phyloP scores from a whole-genome alignment of 2,888 invertebrate species.

The Synanthedon vespiformis region DNA sequence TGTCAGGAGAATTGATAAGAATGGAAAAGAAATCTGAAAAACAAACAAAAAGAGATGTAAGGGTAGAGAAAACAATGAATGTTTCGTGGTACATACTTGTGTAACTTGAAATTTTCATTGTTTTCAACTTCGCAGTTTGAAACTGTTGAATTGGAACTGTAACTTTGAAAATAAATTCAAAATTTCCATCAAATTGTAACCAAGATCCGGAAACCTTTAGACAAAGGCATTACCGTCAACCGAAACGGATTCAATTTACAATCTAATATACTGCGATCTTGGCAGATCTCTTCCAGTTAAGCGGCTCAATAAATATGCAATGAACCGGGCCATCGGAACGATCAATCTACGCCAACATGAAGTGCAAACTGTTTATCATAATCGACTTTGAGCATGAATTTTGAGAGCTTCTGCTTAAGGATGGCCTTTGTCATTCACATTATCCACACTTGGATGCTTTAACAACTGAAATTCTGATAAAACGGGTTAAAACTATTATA shows the following conservation, averaged over 20 bases:
- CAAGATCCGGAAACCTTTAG: background rate
- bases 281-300: slow-evolving; percentile 25
- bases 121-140: too few species aligned
- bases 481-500: too few species aligned
- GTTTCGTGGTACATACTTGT: too few species aligned
- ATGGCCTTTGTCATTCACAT: background rate
- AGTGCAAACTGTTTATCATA: slow-evolving; percentile 50
- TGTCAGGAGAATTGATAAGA: too few species aligned
- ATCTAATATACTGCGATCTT: slow-evolving; percentile 25
- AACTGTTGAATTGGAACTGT: too few species aligned
- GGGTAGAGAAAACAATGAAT: too few species aligned
- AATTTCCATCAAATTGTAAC: background rate
- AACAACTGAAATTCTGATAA: too few species aligned
- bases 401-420: slow-evolving; percentile 10
- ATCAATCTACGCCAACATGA: slow-evolving; percentile 39
- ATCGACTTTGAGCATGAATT: slow-evolving; percentile 27
- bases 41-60: too few species aligned
- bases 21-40: too few species aligned
- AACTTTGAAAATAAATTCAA: background rate
- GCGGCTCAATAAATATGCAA: slow-evolving; percentile 50
- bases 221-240: background rate
- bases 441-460: background rate
- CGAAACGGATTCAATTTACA: slow-evolving; percentile 26
- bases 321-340: slow-evolving; percentile 27
- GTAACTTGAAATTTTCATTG: too few species aligned